Evolutionary conservation across 1,140 invertebrate species (phyloP).

Genomic region (Lepidostoma basale): DNA sequence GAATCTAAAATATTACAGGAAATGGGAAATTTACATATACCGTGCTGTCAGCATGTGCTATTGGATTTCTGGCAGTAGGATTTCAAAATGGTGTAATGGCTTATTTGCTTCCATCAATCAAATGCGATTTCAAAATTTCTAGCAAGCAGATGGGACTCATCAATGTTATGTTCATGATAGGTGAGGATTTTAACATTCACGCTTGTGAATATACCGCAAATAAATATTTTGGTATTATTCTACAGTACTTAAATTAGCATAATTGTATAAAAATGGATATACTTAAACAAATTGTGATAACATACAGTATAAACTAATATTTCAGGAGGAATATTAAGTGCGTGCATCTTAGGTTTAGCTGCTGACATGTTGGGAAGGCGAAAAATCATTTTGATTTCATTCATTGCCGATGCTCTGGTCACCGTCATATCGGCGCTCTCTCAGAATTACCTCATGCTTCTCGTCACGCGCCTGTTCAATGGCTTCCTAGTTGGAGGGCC

Average conservation of each 20-base stretch:
- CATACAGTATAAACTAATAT: conserved; percentile 11
- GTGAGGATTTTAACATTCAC: conserved; percentile 29
- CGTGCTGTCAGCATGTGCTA: conserved; percentile 52
- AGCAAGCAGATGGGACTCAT: conserved; percentile 63
- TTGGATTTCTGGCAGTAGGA: conserved; percentile 61
- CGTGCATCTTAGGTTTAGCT: conserved; percentile 69
- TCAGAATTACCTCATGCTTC: conserved; percentile 53
- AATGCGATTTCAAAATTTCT: conserved; percentile 62
- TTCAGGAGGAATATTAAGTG: conserved; percentile 62
- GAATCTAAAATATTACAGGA: conserved; percentile 48
- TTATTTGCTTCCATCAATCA: conserved; percentile 62
- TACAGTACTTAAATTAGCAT: background rate
- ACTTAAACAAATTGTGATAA: too few species aligned
- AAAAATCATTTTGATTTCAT: conserved; percentile 65
- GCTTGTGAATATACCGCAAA: too few species aligned
- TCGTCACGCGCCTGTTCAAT: conserved; percentile 59
- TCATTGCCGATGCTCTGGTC: conserved; percentile 66
- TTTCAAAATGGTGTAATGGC: conserved; percentile 67
- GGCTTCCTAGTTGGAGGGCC: conserved; percentile 61
- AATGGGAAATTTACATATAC: conserved; percentile 57
- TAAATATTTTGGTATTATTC: too few species aligned
- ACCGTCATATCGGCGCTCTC: conserved; percentile 58
- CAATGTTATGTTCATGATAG: conserved; percentile 64
- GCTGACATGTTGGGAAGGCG: conserved; percentile 70
- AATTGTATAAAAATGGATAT: background rate